Percentiles rank a stretch among this genome's conserved stretches.
Conservation (phyloP, 2,113 vertebrate genomes). For the Bubo blakistoni region DNA sequence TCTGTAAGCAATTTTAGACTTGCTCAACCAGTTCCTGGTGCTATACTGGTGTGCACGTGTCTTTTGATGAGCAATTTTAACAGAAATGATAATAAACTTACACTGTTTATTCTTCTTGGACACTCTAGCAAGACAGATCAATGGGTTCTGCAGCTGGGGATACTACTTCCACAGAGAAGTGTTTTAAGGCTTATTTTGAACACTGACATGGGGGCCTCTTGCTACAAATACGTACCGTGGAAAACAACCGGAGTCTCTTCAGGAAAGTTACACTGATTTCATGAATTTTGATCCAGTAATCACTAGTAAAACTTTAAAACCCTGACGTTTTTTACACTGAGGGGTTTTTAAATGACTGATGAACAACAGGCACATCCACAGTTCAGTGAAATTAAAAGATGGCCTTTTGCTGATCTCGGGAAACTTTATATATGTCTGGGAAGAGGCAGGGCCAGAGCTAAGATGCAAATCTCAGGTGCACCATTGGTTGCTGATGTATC, state of each 20-base stretch:
- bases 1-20: not conserved
- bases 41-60: not conserved
- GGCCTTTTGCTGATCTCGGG: not conserved
- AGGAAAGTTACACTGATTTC: not conserved
- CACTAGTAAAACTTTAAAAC: not conserved
- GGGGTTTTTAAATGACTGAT: rapidly evolving
- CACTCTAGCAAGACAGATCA: not conserved
- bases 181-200: not conserved
- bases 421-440: not conserved
- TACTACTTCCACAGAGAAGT: not conserved
- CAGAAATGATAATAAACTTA: not conserved
- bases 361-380: not conserved
- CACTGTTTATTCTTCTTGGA: not conserved
- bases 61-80: not conserved
- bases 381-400: not conserved
- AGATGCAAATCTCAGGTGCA: rapidly evolving
- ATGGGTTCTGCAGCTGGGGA: not conserved
- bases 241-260: not conserved
- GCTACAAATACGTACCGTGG: not conserved
- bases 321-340: not conserved
- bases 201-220: not conserved
- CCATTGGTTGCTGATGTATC: not conserved
- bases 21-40: not conserved
- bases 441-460: not conserved
- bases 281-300: not conserved